A percentile compares a stretch with the other conserved stretches of the same genome.
Evolutionary conservation across 2,888 invertebrate species (phyloP).

Genomic region (Campoplex nolae): DNA sequence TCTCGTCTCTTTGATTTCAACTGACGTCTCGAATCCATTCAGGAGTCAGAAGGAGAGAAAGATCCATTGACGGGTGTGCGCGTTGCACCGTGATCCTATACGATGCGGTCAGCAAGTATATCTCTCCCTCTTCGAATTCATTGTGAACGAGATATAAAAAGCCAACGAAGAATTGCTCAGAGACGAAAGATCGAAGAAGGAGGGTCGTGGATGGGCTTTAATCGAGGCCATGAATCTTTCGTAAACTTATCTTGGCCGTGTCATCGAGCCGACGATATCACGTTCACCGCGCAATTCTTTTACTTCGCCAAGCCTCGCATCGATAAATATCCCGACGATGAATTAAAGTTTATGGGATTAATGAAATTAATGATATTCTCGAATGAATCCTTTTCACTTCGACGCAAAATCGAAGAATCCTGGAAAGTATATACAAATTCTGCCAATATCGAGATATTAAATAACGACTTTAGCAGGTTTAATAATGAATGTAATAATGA

Average conservation of each 20-base stretch:
- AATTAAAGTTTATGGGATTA: constrained; percentile 58
- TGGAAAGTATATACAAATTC: neutral
- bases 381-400: neutral
- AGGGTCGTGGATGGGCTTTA: constrained; percentile 18
- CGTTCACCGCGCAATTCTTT: constrained; percentile 44
- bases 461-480: neutral
- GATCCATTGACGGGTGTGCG: constrained; percentile 67
- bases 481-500: neutral
- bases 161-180: constrained; percentile 36
- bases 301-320: constrained; percentile 8
- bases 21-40: constrained; percentile 69
- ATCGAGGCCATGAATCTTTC: constrained; percentile 53
- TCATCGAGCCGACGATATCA: constrained; percentile 47
- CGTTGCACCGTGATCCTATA: constrained; percentile 42
- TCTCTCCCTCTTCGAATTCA: constrained; percentile 57
- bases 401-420: neutral
- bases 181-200: constrained; percentile 45
- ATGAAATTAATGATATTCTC: neutral
- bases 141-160: constrained; percentile 54
- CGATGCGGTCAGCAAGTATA: constrained; percentile 41
- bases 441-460: neutral
- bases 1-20: constrained; percentile 48
- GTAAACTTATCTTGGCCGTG: constrained; percentile 60
- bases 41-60: constrained; percentile 55
- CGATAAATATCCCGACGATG: constrained; percentile 34